Evolutionary conservation across 2,797 vertebrate species (phyloP), one percentile per base, ranked within the genome.

Genomic region (Chelmon rostratus): DNA sequence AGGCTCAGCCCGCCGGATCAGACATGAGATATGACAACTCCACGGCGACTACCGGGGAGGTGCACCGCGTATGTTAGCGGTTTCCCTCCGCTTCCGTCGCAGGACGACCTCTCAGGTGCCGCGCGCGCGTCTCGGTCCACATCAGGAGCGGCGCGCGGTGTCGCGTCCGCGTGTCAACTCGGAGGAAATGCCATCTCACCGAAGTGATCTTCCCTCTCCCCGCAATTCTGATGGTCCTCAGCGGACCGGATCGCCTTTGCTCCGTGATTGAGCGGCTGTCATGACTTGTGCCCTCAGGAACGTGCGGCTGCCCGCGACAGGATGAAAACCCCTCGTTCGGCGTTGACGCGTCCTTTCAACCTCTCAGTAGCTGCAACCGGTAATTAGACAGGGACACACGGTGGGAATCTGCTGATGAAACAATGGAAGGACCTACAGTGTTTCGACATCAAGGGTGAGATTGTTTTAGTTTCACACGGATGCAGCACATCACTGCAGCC

Each of bases 371-470:
- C 79, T 42, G 64, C 65, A 52, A 16, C 33, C 50, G 28, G 16
- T 72, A 35, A 87, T 81, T 69, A 85, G 71, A 58, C 54, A 9
- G 68, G 21, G n/a, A 18, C 65, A 66, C 33, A 44, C 81, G 31
- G 42, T 72, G 65, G 66, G 73, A 73, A 89, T 75, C 69, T n/a
- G 8, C 71, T 38, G 66, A 70, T 70, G 21, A 58, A 78, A 84
- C 79, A 54, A 91, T 86, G 87, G 61, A 58, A 53, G 81, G 44
- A 86, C 68, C 73, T 64, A 76, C 81, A 82, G 54, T 23, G 6
- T 2, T 16, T 77, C 75, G 50, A 63, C 73, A 50, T 67, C 71
- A 84, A 76, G 58, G 92, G 93, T 94, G 89, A 91, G 92, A 84
- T 8, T 3, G 15, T 12, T 37, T 73, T 49, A 4, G 25, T 74